A percentile compares a stretch with the other conserved stretches of the same genome.
Evolutionary conservation across 2,888 invertebrate genomes (phyloP).

Genomic region (Sialis lutaria): DNA sequence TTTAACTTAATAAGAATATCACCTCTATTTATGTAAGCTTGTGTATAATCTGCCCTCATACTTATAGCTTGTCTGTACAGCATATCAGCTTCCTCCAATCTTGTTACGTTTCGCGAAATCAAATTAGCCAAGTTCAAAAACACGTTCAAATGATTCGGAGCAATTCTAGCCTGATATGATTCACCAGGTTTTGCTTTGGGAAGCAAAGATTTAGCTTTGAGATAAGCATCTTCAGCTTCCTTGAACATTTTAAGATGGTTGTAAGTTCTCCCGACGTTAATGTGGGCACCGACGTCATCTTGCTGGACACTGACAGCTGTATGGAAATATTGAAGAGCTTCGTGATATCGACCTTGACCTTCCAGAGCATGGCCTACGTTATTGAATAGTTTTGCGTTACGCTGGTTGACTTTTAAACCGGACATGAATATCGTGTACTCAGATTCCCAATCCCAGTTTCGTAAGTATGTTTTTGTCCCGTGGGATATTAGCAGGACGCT

Average conservation of each 20-base stretch:
- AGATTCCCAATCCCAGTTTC: slow-evolving; percentile 86
- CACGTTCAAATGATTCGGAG: slow-evolving; percentile 90
- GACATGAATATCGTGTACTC: slow-evolving; percentile 91
- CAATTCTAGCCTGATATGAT: slow-evolving; percentile 87
- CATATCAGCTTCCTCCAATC: slow-evolving; percentile 87
- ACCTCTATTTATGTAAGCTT: slow-evolving; percentile 93
- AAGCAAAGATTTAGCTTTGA: slow-evolving; percentile 72
- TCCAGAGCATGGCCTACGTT: slow-evolving; percentile 95
- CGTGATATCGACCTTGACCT: slow-evolving; percentile 45
- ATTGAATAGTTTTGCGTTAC: slow-evolving; percentile 91
- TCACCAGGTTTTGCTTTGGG: slow-evolving; percentile 88
- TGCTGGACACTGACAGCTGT: slow-evolving; percentile 86
- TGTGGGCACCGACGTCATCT: slow-evolving; percentile 93
- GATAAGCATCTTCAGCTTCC: slow-evolving; percentile 86
- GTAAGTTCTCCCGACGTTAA: slow-evolving; percentile 90
- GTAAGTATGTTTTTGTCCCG: slow-evolving; percentile 66
- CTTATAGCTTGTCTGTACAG: slow-evolving; percentile 89
- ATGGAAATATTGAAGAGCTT: slow-evolving; percentile 80
- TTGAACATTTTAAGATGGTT: slow-evolving; percentile 75
- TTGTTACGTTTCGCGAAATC: slow-evolving; percentile 79
- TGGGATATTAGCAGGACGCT: slow-evolving; percentile 52
- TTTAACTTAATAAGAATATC: slow-evolving; percentile 91
- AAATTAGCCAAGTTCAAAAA: slow-evolving; percentile 89
- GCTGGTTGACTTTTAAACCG: slow-evolving; percentile 68
- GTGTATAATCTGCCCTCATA: slow-evolving; percentile 90